phyloP scores from a whole-genome alignment of 2,113 vertebrate species.

The Protobothrops flavoviridis region DNA sequence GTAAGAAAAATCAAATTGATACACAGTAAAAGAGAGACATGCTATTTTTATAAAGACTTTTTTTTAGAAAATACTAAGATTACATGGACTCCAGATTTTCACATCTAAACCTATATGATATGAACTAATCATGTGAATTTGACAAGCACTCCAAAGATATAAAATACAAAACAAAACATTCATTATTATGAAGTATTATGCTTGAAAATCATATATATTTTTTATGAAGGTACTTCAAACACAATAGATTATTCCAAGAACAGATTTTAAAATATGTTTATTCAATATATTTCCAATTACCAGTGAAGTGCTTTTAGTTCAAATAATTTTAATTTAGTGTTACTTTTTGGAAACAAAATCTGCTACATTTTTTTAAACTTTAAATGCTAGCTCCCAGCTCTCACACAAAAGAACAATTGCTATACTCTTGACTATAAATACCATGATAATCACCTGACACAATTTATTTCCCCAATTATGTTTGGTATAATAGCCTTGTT shows the following conservation, averaged over 20 bases:
- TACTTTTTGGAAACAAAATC: background rate
- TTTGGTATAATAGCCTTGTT: background rate
- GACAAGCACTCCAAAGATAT: background rate
- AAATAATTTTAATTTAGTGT: constrained; percentile 14
- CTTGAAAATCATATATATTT: background rate
- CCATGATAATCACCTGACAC: constrained; percentile 1
- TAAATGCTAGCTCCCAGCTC: background rate
- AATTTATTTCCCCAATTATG: background rate
- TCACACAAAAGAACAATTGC: background rate
- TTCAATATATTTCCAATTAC: background rate
- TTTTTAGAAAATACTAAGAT: background rate
- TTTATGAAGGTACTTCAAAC: background rate
- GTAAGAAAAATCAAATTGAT: background rate
- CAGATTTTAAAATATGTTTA: background rate
- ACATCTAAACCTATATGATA: background rate
- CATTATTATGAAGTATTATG: background rate
- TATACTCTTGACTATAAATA: background rate
- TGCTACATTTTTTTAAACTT: constrained; percentile 11
- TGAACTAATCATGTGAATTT: background rate
- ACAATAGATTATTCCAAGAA: constrained; percentile 3
- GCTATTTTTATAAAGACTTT: background rate
- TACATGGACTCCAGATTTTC: background rate
- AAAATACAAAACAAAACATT: background rate
- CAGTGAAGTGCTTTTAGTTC: background rate
- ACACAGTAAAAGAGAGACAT: background rate